Conservation (phyloP, 2,797 vertebrate genomes). For the Diplodus sargus region DNA sequence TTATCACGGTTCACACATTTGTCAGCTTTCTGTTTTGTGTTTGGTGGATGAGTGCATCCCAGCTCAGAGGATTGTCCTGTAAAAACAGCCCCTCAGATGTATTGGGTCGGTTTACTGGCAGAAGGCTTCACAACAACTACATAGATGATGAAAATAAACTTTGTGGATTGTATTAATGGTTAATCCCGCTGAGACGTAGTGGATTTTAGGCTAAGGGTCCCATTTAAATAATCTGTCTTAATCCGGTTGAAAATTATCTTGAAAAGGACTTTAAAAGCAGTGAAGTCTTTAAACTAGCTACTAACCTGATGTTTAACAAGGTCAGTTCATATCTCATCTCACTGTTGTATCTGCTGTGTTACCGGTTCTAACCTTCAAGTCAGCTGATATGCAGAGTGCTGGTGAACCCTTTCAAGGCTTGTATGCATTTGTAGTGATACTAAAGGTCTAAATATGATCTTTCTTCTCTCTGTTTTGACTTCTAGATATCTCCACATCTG, state of each 20-base stretch:
- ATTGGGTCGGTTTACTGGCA: neutral
- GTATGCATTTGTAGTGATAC: neutral
- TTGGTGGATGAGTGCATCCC: constrained; percentile 33
- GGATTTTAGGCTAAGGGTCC: constrained; percentile 6
- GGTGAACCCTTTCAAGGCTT: neutral
- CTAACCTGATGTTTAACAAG: neutral
- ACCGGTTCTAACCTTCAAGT: neutral
- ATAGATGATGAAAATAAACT: constrained; percentile 24
- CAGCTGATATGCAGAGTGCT: neutral
- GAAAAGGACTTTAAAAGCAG: too few relatives aligned
- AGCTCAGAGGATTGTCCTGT: constrained; percentile 24
- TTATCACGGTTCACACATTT: constrained; percentile 53
- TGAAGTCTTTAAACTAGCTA: neutral
- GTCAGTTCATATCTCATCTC: neutral
- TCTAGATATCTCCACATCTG: constrained; percentile 86
- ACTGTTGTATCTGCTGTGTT: neutral
- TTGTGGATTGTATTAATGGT: constrained; percentile 5
- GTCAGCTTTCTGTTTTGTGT: constrained; percentile 57
- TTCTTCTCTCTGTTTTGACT: constrained; percentile 20
- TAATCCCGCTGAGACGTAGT: neutral
- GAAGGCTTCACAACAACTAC: constrained; percentile 3
- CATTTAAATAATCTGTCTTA: neutral
- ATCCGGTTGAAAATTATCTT: too few relatives aligned
- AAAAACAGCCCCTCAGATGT: constrained; percentile 33
- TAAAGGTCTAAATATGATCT: neutral